These are phyloP conservation scores for Nomada fabriciana DNA, from an alignment of 2,888 invertebrate species.

Conservation along the genomic window DNA sequence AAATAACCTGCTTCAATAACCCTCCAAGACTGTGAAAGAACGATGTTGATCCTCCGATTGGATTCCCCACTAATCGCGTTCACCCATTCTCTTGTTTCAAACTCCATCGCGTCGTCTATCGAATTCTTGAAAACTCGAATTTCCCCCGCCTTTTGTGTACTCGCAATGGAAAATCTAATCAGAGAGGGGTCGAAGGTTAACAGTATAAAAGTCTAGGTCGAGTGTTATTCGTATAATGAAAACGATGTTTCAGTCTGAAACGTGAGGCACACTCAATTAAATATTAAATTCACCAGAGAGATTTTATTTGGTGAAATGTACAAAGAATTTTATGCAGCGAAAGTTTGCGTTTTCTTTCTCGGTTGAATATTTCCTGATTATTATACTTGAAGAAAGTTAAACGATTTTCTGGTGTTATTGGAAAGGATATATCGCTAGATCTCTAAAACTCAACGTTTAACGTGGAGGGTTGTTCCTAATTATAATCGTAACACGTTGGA, in stretches of 20 bases:
- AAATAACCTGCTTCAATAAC: conserved; percentile 34
- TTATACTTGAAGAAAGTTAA: too few relatives aligned
- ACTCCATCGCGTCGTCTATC: conserved; percentile 48
- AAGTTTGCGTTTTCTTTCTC: too few relatives aligned
- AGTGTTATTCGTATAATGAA: conserved; percentile 38
- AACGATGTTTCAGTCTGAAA: conserved; percentile 6
- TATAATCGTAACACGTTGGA: neutral
- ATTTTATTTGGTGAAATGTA: neutral
- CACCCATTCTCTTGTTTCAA: conserved; percentile 48
- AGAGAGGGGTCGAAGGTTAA: conserved; percentile 25
- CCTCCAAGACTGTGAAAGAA: conserved; percentile 31
- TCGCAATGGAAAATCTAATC: conserved; percentile 44
- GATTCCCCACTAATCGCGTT: conserved; percentile 63
- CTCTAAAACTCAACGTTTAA: too few relatives aligned
- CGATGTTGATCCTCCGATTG: conserved; percentile 63
- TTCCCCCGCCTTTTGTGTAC: conserved; percentile 48
- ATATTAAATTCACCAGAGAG: neutral
- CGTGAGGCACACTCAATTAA: neutral
- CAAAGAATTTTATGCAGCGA: neutral
- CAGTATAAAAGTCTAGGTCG: conserved; percentile 27
- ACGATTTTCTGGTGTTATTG: too few relatives aligned
- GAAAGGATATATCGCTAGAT: too few relatives aligned
- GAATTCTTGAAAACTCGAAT: conserved; percentile 54
- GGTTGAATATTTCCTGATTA: too few relatives aligned
- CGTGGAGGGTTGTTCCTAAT: too few relatives aligned